Evolutionary conservation across 92 coral and sea anemone species (phyloP).

Genomic region (Paramuricea clavata): DNA sequence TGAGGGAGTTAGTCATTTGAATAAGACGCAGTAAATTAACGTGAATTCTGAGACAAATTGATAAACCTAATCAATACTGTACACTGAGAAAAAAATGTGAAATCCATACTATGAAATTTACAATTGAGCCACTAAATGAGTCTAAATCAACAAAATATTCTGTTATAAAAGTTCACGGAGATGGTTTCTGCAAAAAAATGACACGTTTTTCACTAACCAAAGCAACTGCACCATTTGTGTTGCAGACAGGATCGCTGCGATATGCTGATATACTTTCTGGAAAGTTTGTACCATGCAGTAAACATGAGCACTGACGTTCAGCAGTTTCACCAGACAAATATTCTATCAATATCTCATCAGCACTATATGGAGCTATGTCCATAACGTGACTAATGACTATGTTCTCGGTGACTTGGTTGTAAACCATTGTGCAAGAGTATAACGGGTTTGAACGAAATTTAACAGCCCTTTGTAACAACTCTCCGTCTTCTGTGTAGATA

Average conservation of each 20-base stretch:
- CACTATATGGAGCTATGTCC: not conserved
- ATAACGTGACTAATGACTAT: not conserved
- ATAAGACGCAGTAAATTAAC: no score
- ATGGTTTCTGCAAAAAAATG: not conserved
- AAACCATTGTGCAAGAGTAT: not conserved
- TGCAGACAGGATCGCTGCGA: not conserved
- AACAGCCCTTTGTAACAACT: not conserved
- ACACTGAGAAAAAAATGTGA: no score
- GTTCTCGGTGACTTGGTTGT: not conserved
- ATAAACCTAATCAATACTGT: no score
- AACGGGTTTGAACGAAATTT: not conserved
- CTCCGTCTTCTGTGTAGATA: not conserved
- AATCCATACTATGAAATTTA: no score
- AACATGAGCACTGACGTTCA: not conserved
- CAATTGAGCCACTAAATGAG: no score
- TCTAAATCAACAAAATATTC: no score
- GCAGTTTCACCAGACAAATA: not conserved
- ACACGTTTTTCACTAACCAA: not conserved
- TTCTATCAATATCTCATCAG: not conserved
- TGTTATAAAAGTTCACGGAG: not conserved
- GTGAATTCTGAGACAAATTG: no score
- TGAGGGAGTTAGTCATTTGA: no score
- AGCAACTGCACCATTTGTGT: conserved; percentile 2
- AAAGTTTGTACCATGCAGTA: not conserved
- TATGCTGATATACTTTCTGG: not conserved